Evolutionary conservation across 2,888 invertebrate species (phyloP), one percentile per base, ranked within the genome.

Genomic region (Hirtodrosophila cameraria): DNA sequence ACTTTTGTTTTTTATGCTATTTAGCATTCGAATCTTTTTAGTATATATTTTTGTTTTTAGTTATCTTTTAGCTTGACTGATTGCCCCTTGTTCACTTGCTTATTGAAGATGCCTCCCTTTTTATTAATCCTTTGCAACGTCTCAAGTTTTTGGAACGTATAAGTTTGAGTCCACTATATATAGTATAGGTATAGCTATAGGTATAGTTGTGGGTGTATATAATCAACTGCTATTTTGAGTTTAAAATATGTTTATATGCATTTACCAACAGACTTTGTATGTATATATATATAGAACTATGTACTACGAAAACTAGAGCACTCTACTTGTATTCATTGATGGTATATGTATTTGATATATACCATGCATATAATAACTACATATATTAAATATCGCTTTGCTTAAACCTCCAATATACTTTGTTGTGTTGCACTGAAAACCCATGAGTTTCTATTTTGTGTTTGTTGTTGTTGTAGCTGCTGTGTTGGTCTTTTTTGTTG

Each of bases 371-470:
- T 65, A 55, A 23, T 23, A 6, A 23, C 8, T 59, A 35, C 60
- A 58, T 66, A 49, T 63, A 49, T 46, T 53, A 58, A 61, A 60
- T 68, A 62, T 68, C 35, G 49, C 41, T 41, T 69, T 46, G 25
- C 48, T 75, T 76, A 82, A 69, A 85, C 75, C 28, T 84, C 72
- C 69, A 64, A 75, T 80, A 80, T 85, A 42, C 66, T 72, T 64
- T 67, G 70, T 62, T 75, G 75, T 61, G 68, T 76, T 62, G 70
- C 67, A 73, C 67, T 84, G 77, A 84, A 82, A 77, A 75, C 79
- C 84, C 82, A 82, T 79, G 76, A 86, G 75, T 86, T 84, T 39
- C 75, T 61, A 65, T 73, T 76, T 71, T 83, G 73, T 69, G 66
- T 62, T 39, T 73, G 53, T 48, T 60, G 60, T 42, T 59, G 67